Conservation (phyloP, 1,140 invertebrate genomes). For the Drosophila paulistorum region DNA sequence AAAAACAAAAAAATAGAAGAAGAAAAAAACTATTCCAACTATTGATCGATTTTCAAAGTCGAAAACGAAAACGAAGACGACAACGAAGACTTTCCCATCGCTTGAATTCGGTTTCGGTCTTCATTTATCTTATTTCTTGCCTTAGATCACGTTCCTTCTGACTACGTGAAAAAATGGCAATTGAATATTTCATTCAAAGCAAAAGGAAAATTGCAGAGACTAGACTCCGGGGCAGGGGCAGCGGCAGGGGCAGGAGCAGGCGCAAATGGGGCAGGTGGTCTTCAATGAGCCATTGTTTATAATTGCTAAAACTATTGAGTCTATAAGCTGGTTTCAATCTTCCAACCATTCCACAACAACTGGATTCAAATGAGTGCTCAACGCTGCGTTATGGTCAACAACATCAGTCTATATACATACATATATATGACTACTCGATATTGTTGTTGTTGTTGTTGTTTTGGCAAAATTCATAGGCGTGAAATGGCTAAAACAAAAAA, state of each 20-base stretch:
- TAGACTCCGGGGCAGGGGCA: slow-evolving; percentile 6
- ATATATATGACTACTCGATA: slow-evolving; percentile 18
- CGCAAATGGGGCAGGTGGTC: background rate
- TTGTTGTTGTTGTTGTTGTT: slow-evolving; percentile 22
- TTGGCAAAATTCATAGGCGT: slow-evolving; percentile 38
- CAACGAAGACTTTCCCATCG: slow-evolving; percentile 60
- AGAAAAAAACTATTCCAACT: slow-evolving; percentile 35
- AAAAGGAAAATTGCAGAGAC: slow-evolving; percentile 7
- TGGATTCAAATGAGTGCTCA: slow-evolving; percentile 70
- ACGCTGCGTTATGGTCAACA: slow-evolving; percentile 62
- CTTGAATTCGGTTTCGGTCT: slow-evolving; percentile 27
- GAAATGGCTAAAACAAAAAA: slow-evolving; percentile 42
- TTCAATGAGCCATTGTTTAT: slow-evolving; percentile 6
- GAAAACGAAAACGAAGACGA: slow-evolving; percentile 6
- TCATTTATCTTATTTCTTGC: slow-evolving; percentile 41
- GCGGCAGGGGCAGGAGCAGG: background rate
- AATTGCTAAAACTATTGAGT: slow-evolving; percentile 2
- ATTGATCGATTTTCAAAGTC: slow-evolving; percentile 51
- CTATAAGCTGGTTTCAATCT: slow-evolving; percentile 3
- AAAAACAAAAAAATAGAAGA: slow-evolving; percentile 15
- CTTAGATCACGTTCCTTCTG: slow-evolving; percentile 75
- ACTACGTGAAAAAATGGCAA: slow-evolving; percentile 72
- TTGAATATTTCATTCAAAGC: slow-evolving; percentile 55
- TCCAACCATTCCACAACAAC: slow-evolving; percentile 35
- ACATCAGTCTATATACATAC: slow-evolving; percentile 10